Percentiles rank a stretch among this genome's conserved stretches.
These are phyloP conservation scores for Dione juno DNA, from an alignment of 2,888 invertebrate genomes.

Conservation along the genomic window DNA sequence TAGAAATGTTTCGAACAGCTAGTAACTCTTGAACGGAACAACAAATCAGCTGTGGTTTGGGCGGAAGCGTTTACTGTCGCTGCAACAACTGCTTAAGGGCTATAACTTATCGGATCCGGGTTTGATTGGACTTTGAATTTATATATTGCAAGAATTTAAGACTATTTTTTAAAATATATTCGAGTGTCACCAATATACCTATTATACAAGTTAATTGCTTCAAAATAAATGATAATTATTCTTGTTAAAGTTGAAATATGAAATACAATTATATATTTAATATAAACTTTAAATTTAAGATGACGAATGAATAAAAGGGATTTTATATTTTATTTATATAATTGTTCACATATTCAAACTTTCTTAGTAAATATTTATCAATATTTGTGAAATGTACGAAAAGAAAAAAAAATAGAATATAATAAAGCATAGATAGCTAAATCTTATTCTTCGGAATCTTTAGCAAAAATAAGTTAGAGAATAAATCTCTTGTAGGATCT, in stretches of 20 bases:
- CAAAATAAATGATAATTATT: too few relatives aligned
- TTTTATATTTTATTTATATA: background rate
- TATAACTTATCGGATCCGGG: conserved; percentile 67
- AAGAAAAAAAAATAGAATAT: background rate
- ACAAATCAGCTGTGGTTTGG: conserved; percentile 80
- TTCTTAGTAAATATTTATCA: too few relatives aligned
- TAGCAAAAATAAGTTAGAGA: conserved; percentile 38
- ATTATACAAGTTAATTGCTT: background rate
- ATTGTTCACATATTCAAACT: too few relatives aligned
- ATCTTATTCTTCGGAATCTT: background rate
- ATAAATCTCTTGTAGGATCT: conserved; percentile 46
- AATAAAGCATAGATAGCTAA: background rate
- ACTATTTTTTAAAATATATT: background rate
- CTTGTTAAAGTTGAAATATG: background rate
- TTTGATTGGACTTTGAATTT: conserved; percentile 39
- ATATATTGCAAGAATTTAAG: conserved; percentile 3
- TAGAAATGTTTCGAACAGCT: conserved; percentile 67
- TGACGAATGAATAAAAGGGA: background rate
- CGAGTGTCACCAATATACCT: background rate
- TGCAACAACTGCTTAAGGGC: conserved; percentile 67
- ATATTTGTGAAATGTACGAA: too few relatives aligned
- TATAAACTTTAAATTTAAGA: background rate
- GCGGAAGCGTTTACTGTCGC: conserved; percentile 71
- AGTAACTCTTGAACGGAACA: conserved; percentile 73
- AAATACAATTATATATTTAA: background rate